Base-by-base conservation (phyloP, 2,888 invertebrate genomes). In the Xylota segnis region DNA sequence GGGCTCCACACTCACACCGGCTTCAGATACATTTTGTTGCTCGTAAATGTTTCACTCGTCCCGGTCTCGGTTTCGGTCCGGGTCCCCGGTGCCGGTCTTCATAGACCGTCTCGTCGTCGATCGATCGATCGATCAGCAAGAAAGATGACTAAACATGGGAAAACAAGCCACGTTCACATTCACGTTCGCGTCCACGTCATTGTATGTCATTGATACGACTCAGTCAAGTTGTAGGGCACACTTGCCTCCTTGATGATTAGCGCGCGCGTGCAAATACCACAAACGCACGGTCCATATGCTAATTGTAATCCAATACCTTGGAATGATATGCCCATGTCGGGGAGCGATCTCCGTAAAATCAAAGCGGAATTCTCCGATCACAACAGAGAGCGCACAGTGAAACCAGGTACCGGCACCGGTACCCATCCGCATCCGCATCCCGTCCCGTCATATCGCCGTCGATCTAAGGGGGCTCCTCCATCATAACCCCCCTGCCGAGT, bases 401-500 rank as follows among this genome's bases (percentile, higher is more conserved):
- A 61, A 65, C 58, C 63, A 75, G 54, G 78, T 68, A 59, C 74
- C n/a, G n/a, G n/a, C n/a, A n/a, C n/a, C n/a, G n/a, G n/a, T n/a
- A n/a, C n/a, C n/a, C n/a, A n/a, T n/a, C n/a, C n/a, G n/a, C n/a
- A n/a, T n/a, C n/a, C n/a, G n/a, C n/a, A n/a, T n/a, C n/a, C n/a
- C 71, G 84, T 76, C 76, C 78, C 87, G 87, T 82, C 84, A 83
- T 81, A 88, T 87, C 82, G 76, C 72, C 72, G 76, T 82, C 82
- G 82, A 82, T 82, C 82, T 82, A 45, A 77, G 82, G 61, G 61
- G 76, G 86, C 86, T 72, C 76, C 86, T 76, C 82, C 86, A 86
- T 86, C 86, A 76, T 87, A 75, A 79, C 81, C 84, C 88, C 84
- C 88, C 88, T 66, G 88, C 88, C 87, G 88, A 75, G 87, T 83